Percentiles rank a stretch among this genome's conserved stretches.
phyloP scores from a whole-genome alignment of 2,888 invertebrate species.

The Drosophila anomalata region DNA sequence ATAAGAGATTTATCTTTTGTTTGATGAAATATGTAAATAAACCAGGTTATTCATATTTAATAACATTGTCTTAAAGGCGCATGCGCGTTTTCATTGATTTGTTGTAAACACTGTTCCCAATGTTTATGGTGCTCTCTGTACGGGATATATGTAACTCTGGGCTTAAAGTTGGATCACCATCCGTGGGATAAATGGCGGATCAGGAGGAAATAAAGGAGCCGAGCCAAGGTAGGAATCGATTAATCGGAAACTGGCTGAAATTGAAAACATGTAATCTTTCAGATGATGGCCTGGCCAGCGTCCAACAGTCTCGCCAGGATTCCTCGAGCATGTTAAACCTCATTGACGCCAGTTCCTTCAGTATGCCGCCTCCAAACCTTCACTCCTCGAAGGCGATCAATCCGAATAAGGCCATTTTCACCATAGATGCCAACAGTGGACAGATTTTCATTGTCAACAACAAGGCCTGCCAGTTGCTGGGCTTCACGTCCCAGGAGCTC shows the following conservation, averaged over 20 bases:
- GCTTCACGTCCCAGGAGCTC: constrained; percentile 84
- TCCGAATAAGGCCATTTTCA: constrained; percentile 88
- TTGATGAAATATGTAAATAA: background rate
- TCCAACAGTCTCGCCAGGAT: constrained; percentile 20
- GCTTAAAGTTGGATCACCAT: constrained; percentile 15
- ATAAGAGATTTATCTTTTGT: background rate
- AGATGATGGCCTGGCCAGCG: constrained; percentile 30
- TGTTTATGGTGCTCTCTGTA: constrained; percentile 37
- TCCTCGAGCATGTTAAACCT: constrained; percentile 37
- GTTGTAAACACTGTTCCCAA: constrained; percentile 28
- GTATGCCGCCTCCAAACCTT: constrained; percentile 49
- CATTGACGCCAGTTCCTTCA: constrained; percentile 45
- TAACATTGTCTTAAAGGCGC: background rate
- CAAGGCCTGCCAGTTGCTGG: constrained; percentile 87
- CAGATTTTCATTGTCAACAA: constrained; percentile 89
- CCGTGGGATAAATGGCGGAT: constrained; percentile 31
- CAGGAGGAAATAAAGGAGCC: constrained; percentile 25
- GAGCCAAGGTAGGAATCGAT: constrained; percentile 20
- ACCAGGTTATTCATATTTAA: background rate
- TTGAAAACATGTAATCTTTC: background rate
- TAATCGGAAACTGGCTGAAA: background rate
- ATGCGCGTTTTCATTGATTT: constrained; percentile 45
- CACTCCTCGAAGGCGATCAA: constrained; percentile 83
- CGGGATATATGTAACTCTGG: constrained; percentile 13
- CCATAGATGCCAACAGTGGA: constrained; percentile 87